A percentile compares a stretch with the other conserved stretches of the same genome.
phyloP scores from a whole-genome alignment of 2,797 vertebrate genomes.

The Chaetodon trifasciatus region DNA sequence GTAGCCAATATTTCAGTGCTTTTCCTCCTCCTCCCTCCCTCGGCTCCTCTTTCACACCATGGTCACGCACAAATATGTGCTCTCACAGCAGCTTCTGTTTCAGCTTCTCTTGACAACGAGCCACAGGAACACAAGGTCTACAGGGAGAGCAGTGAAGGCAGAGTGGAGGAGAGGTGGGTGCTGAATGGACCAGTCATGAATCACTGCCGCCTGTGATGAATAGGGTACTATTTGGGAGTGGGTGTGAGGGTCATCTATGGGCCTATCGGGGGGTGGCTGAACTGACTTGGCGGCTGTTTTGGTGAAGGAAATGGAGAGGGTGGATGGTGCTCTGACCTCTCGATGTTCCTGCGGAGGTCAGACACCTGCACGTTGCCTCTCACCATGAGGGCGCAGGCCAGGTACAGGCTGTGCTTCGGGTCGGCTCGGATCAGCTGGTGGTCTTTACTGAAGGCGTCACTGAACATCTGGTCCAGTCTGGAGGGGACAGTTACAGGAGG shows the following conservation, averaged over 20 bases:
- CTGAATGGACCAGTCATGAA: conserved; percentile 62
- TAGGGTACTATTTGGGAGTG: conserved; percentile 45
- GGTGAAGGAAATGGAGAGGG: background rate
- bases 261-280: conserved; percentile 11
- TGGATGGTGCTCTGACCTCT: conserved; percentile 86
- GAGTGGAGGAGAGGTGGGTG: conserved; percentile 9
- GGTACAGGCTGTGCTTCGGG: conserved; percentile 92
- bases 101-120: conserved; percentile 44
- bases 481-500: background rate
- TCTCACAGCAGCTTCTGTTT: conserved; percentile 53
- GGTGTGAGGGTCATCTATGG: conserved; percentile 44
- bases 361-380: conserved; percentile 95
- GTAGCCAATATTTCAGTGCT: conserved; percentile 2
- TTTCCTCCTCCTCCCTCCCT: background rate
- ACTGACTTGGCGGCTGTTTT: background rate
- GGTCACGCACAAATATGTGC: conserved; percentile 34
- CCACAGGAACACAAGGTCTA: conserved; percentile 42
- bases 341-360: conserved; percentile 96
- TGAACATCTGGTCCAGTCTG: conserved; percentile 98
- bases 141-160: conserved; percentile 19
- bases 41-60: conserved; percentile 20
- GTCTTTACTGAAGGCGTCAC: conserved; percentile 95
- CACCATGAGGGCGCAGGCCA: conserved; percentile 95
- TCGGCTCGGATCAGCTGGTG: conserved; percentile 94
- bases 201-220: conserved; percentile 53